Base-by-base conservation (phyloP, 2,888 invertebrate species). In the Quadroppia sp. region DNA sequence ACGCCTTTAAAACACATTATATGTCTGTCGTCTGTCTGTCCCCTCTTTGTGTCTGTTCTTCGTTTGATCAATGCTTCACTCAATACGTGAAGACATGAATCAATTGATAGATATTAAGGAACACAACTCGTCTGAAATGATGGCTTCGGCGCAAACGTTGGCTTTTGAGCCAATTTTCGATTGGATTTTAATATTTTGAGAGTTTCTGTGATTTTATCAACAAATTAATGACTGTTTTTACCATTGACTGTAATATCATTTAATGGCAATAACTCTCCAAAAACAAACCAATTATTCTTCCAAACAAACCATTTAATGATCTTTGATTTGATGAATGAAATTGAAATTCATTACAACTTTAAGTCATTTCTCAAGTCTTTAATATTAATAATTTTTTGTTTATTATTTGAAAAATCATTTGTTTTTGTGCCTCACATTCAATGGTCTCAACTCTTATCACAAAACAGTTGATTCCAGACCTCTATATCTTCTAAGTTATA, bases 1-100 rank as follows among this genome's bases (percentile, higher is more conserved):
- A 69, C 69, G 69, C 69, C 69, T 69, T 69, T 69, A 23, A 69
- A 69, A 59, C 53, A n/a, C 53, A 53, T 45, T 45, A n/a, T 17
- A 45, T 15, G 17, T 45, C 15, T 45, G 11, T 11, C 45, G 45
- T 45, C 45, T 45, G 2, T 45, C 45, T 45, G 45, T 53, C 53
- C 2, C 2, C 11, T 23, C 56, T 56, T 28, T 28, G 15, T 28
- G 13, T 56, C 17, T 53, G 25, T 53, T 25, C 25, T 25, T 17
- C 28, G 6, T 2, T 13, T 56, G 15, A 28, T 56, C 28, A 56
- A 56, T 28, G 11, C 56, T 56, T 56, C 28, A 23, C 56, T 56
- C 13, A 56, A 36, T 36, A 7, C 4, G 11, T 13, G 28, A 30
- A 56, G 56, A 56, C 13, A 23, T 53, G 23, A 53, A 53, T 53